These are phyloP conservation scores for Dinoponera quadriceps DNA, from an alignment of 1,140 invertebrate genomes.

Conservation along the genomic window DNA sequence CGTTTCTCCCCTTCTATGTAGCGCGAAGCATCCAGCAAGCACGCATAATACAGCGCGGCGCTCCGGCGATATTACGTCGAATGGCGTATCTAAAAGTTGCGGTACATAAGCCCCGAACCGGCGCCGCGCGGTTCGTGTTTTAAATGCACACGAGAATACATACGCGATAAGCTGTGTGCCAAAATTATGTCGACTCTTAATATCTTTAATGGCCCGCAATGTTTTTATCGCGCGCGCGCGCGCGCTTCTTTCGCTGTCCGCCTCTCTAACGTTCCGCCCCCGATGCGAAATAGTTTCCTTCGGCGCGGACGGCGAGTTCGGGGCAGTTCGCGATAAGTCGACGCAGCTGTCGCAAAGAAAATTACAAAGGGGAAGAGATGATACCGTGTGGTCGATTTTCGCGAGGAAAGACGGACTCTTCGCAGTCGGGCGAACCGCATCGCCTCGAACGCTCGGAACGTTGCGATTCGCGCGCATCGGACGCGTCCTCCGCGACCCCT, in stretches of 20 bases:
- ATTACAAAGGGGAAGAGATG: not conserved
- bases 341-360: not conserved
- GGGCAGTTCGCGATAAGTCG: not conserved
- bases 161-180: slow-evolving; percentile 65
- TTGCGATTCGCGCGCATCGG: too few species aligned
- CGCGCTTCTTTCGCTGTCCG: not conserved
- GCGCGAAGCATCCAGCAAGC: slow-evolving; percentile 68
- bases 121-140: not conserved
- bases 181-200: slow-evolving; percentile 77
- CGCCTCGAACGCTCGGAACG: too few species aligned
- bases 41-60: slow-evolving; percentile 66
- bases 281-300: not conserved
- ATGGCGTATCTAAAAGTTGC: slow-evolving; percentile 59
- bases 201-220: slow-evolving; percentile 67
- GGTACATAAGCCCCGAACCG: slow-evolving; percentile 11
- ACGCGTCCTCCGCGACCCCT: too few species aligned
- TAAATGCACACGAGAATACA: slow-evolving; percentile 1
- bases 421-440: too few species aligned
- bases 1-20: slow-evolving; percentile 48
- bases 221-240: slow-evolving; percentile 57
- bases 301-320: not conserved
- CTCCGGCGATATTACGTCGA: slow-evolving; percentile 61
- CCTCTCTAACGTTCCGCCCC: not conserved
- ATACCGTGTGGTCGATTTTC: too few species aligned
- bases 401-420: too few species aligned